These are phyloP conservation scores for Chironomus tentans DNA, from an alignment of 2,888 invertebrate genomes.

Conservation along the genomic window DNA sequence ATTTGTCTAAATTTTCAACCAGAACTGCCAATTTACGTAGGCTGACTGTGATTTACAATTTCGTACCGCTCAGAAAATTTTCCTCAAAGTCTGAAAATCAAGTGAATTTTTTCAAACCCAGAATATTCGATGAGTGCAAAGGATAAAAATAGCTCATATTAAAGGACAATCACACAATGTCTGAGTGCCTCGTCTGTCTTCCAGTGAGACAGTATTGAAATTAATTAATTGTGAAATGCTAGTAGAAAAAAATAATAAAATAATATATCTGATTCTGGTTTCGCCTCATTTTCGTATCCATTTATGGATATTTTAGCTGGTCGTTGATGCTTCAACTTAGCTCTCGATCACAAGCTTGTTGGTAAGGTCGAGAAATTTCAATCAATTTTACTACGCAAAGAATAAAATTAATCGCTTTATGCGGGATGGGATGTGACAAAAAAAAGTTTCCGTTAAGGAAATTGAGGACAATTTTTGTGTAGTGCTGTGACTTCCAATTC, in stretches of 20 bases:
- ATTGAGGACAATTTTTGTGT: neutral
- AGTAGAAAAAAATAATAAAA: neutral
- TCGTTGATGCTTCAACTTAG: neutral
- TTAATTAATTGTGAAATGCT: conserved; percentile 1
- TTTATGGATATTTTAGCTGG: conserved; percentile 1
- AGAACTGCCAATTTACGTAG: neutral
- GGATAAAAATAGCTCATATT: no score
- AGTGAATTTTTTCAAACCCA: neutral
- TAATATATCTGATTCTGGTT: neutral
- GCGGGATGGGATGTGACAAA: neutral
- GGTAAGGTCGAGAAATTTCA: conserved; percentile 6
- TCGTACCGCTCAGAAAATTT: no score
- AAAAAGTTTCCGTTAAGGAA: neutral
- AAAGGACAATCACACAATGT: no score
- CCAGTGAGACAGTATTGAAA: neutral
- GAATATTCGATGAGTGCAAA: no score
- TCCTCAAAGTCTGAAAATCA: neutral
- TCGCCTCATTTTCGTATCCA: neutral
- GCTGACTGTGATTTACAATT: neutral
- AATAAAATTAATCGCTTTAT: neutral
- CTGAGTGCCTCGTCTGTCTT: no score
- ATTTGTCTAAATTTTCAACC: neutral
- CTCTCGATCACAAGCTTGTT: neutral
- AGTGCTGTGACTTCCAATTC: neutral
- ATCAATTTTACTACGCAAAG: neutral